Evolutionary conservation across 2,113 vertebrate species (phyloP), one percentile per base, ranked within the genome.

Genomic region (Myotis lucifugus): DNA sequence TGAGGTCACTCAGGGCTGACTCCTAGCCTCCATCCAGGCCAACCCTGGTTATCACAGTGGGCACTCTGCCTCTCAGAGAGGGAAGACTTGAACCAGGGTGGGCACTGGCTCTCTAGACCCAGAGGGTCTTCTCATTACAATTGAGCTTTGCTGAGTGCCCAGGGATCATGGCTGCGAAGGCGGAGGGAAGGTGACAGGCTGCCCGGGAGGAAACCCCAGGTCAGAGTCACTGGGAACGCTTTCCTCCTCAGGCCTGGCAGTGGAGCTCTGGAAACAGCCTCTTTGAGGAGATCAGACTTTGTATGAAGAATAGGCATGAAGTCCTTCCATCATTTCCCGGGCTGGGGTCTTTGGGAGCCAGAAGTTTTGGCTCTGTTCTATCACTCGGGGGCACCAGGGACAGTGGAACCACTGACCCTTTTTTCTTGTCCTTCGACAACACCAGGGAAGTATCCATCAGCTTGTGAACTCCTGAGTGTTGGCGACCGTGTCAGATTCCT

Each of bases 401-500:
- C 8, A 50, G 27, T 48, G 14, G 46, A 50, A 29, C 34, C 59
- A 6, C 1, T 12, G 52, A 32, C 8, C 27, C 32, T 46, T 66
- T 46, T 17, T 56, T 52, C 3, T 19, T 34, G 5, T 0, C 74
- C 66, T 13, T 59, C 15, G 89, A 34, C n/a, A 67, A 7, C 34
- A 8, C 32, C 15, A 42, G 42, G 69, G 42, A 59, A 67, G 14
- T 14, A 8, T 11, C 78, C 3, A 0, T 17, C 69, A 66, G 48
- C 81, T 29, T 9, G 54, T 48, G 59, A 54, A 17, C 6, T 37
- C 66, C 67, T n/a, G 85, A 61, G 40, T 2, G 0, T 3, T 40
- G 83, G 23, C 0, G 27, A 34, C 46, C 1, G 18, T 23, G 7
- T 70, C 18, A 0, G 1, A 4, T 19, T 59, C 67, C 14, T 59